These are phyloP conservation scores for Oplegnathus fasciatus DNA, from an alignment of 2,113 vertebrate species.

Conservation along the genomic window DNA sequence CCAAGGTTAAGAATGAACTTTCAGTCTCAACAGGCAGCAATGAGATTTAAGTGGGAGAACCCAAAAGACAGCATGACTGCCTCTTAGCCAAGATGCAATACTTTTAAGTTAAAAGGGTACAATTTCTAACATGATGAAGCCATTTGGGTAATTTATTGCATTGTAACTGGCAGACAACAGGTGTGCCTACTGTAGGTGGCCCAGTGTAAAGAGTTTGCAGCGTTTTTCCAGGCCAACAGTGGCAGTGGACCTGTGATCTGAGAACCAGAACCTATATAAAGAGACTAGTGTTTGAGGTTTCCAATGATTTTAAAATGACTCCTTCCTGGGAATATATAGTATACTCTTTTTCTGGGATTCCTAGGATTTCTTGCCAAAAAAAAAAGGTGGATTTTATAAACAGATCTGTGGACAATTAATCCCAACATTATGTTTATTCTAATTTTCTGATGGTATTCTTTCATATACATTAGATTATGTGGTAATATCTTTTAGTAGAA, in stretches of 20 bases:
- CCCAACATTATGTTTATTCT: too few species aligned
- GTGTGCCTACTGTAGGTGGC: neutral
- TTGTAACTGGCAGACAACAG: neutral
- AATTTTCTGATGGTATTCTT: neutral
- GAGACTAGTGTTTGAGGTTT: neutral
- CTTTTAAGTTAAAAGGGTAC: neutral
- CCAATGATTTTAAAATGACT: neutral
- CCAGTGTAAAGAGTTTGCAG: neutral
- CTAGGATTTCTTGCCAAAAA: too few species aligned
- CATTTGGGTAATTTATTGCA: slow-evolving; percentile 1
- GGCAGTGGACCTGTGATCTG: neutral
- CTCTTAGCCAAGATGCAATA: neutral
- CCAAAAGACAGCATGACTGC: neutral
- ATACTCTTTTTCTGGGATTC: too few species aligned
- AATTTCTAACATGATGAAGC: neutral
- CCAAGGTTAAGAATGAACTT: neutral
- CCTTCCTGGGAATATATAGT: neutral
- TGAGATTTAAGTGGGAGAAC: neutral
- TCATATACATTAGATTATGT: neutral
- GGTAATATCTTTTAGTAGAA: neutral
- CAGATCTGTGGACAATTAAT: too few species aligned
- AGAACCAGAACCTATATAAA: neutral
- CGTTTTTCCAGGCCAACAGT: neutral
- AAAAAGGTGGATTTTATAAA: too few species aligned
- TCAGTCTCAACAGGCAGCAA: neutral